Base-by-base conservation (phyloP, 2,797 vertebrate genomes). In the Gadopsis marmoratus region DNA sequence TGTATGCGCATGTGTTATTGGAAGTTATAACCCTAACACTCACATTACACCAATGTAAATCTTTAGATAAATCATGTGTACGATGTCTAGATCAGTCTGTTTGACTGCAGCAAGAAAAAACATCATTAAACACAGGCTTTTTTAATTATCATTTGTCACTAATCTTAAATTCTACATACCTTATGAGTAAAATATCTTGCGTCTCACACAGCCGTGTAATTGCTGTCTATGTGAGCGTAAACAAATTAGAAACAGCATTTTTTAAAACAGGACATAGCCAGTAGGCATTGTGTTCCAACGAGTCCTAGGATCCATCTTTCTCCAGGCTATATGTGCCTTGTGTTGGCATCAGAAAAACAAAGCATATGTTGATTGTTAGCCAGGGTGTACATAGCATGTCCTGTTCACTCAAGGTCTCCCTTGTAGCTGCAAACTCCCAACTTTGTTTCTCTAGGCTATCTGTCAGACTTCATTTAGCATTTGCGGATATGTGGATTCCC, bases 321-420 rank as follows among this genome's bases (percentile, higher is more conserved):
- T 96, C 92, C 90, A 35, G 97, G 98, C 97, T 92, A 95, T 93
- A 91, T 90, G 89, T 95, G 95, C 95, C 97, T 95, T 85, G 88
- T 95, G 94, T 94, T 96, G 93, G 96, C 97, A 95, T 96, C 93
- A 86, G 93, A 93, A 97, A 97, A 95, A 95, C 92, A 95, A 93
- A 98, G 96, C 97, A 99, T 99, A 99, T 99, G 98, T 95, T 97
- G 95, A 96, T 97, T 96, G 96, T 99, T 99, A 99, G 97, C 96
- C 95, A 94, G 97, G 96, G 96, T 97, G 96, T 97, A 97, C 96
- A 96, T 96, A 95, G 94, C 92, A 95, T 97, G 98, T 99, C 97
- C 97, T 97, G 96, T 97, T 98, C 97, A 97, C 95, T 98, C 96
- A 98, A 94, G 96, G 96, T 97, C 97, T 97, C 91, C 95, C 96